These are phyloP conservation scores for Trissolcus japonicus DNA, from an alignment of 2,888 invertebrate species.

Conservation along the genomic window DNA sequence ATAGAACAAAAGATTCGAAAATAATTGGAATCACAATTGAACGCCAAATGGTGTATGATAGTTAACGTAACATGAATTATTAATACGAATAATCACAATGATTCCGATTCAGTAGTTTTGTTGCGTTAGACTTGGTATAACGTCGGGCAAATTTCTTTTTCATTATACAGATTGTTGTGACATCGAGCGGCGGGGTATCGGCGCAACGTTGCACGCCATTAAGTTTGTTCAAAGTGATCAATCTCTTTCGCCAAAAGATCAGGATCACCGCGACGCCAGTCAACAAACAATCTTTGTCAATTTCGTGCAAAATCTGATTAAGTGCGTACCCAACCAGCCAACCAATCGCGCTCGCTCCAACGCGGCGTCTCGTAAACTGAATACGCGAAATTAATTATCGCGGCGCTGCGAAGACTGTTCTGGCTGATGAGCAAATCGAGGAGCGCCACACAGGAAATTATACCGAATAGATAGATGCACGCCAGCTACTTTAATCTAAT, in stretches of 20 bases:
- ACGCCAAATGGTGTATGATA: too few relatives aligned
- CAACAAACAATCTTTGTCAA: constrained; percentile 72
- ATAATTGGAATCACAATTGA: not conserved
- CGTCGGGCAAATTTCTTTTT: constrained; percentile 31
- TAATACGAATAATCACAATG: constrained; percentile 4
- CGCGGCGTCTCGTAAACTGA: constrained; percentile 54
- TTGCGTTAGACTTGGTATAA: constrained; percentile 53
- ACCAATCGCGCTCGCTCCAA: constrained; percentile 31
- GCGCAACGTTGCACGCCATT: constrained; percentile 38
- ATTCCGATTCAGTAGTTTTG: constrained; percentile 1
- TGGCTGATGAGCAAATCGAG: constrained; percentile 58
- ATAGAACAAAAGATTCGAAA: not conserved
- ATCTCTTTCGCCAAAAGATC: constrained; percentile 55
- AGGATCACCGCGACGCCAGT: constrained; percentile 56
- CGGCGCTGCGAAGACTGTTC: constrained; percentile 56
- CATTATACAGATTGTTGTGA: constrained; percentile 45
- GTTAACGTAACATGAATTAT: too few relatives aligned
- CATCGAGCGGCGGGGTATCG: constrained; percentile 5
- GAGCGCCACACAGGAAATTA: constrained; percentile 65
- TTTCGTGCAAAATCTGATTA: constrained; percentile 65
- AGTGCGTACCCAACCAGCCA: constrained; percentile 50
- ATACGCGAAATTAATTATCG: constrained; percentile 60
- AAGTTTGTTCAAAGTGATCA: constrained; percentile 52
- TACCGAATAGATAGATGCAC: constrained; percentile 65
- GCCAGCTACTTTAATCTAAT: constrained; percentile 60